Percentiles rank a stretch among this genome's conserved stretches.
Conservation (phyloP, 1,140 invertebrate genomes). For the Anthonomus grandis region DNA sequence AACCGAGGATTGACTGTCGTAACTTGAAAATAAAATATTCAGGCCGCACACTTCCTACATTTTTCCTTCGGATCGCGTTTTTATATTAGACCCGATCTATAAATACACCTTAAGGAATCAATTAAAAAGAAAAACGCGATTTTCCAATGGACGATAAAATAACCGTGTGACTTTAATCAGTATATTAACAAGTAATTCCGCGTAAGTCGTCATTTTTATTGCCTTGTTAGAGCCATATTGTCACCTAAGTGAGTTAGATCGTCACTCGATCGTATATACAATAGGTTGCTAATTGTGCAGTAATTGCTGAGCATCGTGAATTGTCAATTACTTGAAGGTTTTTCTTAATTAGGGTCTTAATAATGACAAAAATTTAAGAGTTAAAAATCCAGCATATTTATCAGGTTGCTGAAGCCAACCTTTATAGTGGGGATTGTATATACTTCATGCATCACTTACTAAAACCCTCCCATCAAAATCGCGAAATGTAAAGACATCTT, state of each 20-base stretch:
- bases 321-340: too few species aligned
- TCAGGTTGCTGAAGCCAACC: too few species aligned
- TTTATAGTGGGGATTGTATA: too few species aligned
- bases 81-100: conserved; percentile 21
- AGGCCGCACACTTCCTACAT: conserved; percentile 13
- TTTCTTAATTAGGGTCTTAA: too few species aligned
- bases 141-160: conserved; percentile 14
- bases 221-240: conserved; percentile 23
- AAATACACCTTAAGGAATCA: conserved; percentile 12
- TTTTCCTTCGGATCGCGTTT: conserved; percentile 17
- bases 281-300: too few species aligned
- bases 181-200: conserved; percentile 25
- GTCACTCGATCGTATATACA: conserved; percentile 10
- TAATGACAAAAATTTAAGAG: too few species aligned
- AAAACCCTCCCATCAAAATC: too few species aligned
- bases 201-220: conserved; percentile 19
- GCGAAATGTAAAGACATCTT: conserved; percentile 23
- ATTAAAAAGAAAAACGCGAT: conserved; percentile 23
- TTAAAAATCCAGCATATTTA: too few species aligned
- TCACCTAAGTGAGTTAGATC: conserved; percentile 20
- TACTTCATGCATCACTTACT: too few species aligned
- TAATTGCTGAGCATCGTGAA: too few species aligned
- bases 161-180: conserved; percentile 21
- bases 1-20: too few species aligned
- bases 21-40: too few species aligned